These are phyloP conservation scores for Trichonephila clavipes DNA, from an alignment of 1,140 invertebrate genomes.

Conservation along the genomic window DNA sequence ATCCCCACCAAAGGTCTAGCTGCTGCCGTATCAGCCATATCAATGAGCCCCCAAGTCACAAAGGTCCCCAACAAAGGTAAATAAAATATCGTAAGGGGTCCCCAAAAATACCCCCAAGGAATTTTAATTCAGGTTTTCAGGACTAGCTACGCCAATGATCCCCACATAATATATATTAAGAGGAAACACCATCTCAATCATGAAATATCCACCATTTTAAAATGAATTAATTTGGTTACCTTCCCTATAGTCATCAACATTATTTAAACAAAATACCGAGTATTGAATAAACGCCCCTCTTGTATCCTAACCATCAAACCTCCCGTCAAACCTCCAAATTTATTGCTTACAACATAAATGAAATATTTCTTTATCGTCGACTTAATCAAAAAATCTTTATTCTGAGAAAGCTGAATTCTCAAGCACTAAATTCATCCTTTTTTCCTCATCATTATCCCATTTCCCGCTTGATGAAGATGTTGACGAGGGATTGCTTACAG, in stretches of 20 bases:
- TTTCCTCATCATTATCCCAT: constrained; percentile 28
- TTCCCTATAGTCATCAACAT: neutral
- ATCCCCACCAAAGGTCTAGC: no score
- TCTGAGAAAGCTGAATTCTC: neutral
- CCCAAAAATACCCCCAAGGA: no score
- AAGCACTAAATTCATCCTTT: constrained; percentile 50
- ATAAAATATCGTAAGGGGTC: no score
- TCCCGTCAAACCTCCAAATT: neutral
- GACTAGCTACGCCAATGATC: no score
- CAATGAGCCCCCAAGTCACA: no score
- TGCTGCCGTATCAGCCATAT: no score
- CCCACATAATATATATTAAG: no score
- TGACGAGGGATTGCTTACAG: neutral
- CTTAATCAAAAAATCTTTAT: neutral
- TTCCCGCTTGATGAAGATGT: constrained; percentile 56
- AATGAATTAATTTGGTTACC: neutral
- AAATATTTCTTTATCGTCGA: neutral
- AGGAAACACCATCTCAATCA: no score
- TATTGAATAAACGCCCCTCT: neutral
- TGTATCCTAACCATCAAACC: neutral
- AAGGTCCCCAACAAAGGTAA: no score
- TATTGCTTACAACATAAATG: neutral
- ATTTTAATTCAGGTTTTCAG: no score
- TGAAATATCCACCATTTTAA: no score
- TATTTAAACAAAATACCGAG: no score